These are phyloP conservation scores for Thalassophryne amazonica DNA, from an alignment of 2,797 vertebrate genomes.

Conservation along the genomic window DNA sequence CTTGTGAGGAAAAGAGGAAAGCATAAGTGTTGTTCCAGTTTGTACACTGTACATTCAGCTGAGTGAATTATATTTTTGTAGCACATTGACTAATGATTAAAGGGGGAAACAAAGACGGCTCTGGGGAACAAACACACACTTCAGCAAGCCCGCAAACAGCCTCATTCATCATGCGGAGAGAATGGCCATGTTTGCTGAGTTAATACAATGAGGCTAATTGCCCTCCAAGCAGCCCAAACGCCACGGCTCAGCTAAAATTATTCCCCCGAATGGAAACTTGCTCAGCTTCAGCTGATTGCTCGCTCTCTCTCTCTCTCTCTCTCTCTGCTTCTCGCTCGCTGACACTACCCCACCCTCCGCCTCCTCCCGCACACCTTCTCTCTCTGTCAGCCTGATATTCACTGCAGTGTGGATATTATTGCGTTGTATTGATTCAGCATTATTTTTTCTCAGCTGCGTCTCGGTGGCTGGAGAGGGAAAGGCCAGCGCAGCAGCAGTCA, in stretches of 20 bases:
- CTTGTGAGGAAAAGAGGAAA: conserved; percentile 35
- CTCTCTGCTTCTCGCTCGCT: background rate
- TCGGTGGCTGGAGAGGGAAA: conserved; percentile 66
- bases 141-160: conserved; percentile 70
- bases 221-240: conserved; percentile 74
- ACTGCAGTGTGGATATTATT: conserved; percentile 76
- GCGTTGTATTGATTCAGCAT: conserved; percentile 79
- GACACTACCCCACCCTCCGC: conserved; percentile 6
- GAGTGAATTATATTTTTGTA: conserved; percentile 69
- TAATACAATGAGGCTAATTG: conserved; percentile 80
- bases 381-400: conserved; percentile 67
- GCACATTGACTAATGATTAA: conserved; percentile 76
- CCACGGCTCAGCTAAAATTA: conserved; percentile 73
- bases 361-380: conserved; percentile 42
- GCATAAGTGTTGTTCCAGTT: conserved; percentile 49
- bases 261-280: conserved; percentile 66
- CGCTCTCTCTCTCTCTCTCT: conserved; percentile 16
- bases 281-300: conserved; percentile 63
- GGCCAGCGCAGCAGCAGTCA: conserved; percentile 71
- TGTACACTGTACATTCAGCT: conserved; percentile 51
- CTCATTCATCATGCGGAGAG: conserved; percentile 75
- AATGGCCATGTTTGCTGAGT: conserved; percentile 76
- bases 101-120: conserved; percentile 74
- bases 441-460: conserved; percentile 73
- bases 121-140: conserved; percentile 73